These are phyloP conservation scores for Archilochus colubris DNA, from an alignment of 2,113 vertebrate genomes.

Conservation along the genomic window DNA sequence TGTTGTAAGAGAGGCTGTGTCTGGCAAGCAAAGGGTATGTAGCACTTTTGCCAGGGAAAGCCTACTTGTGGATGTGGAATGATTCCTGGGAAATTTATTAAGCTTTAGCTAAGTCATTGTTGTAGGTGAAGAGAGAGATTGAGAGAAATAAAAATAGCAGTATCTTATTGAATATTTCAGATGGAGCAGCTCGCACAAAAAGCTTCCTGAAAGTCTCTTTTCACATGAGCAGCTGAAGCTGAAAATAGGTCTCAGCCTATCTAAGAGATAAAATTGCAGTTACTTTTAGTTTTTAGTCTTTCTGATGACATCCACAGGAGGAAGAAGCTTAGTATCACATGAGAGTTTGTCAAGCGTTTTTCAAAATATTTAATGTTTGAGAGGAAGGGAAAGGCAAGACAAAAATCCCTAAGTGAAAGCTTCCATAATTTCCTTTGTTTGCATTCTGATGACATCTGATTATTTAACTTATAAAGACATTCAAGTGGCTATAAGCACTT, in stretches of 20 bases:
- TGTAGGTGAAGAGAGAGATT: neutral
- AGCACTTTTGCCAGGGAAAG: neutral
- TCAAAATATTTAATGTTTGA: neutral
- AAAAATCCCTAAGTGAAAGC: neutral
- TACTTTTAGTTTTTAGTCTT: conserved; percentile 35
- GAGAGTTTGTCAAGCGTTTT: conserved; percentile 25
- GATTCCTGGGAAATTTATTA: conserved; percentile 13
- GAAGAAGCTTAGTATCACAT: neutral
- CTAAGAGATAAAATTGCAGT: neutral
- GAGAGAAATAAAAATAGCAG: conserved; percentile 44
- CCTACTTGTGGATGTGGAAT: neutral
- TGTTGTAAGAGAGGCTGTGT: neutral
- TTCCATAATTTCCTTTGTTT: conserved; percentile 25
- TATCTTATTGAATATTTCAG: conserved; percentile 19
- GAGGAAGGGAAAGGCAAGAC: neutral
- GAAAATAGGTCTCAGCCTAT: conserved; percentile 16
- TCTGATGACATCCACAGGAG: neutral
- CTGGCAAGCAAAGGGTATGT: neutral
- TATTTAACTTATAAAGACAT: conserved; percentile 25
- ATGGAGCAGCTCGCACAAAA: neutral
- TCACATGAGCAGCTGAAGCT: neutral
- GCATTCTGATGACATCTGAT: conserved; percentile 45
- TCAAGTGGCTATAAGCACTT: conserved; percentile 16
- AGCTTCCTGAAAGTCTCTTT: neutral
- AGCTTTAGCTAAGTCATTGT: neutral